Conservation (phyloP, 2,888 invertebrate species). For the Dioctria linearis region DNA sequence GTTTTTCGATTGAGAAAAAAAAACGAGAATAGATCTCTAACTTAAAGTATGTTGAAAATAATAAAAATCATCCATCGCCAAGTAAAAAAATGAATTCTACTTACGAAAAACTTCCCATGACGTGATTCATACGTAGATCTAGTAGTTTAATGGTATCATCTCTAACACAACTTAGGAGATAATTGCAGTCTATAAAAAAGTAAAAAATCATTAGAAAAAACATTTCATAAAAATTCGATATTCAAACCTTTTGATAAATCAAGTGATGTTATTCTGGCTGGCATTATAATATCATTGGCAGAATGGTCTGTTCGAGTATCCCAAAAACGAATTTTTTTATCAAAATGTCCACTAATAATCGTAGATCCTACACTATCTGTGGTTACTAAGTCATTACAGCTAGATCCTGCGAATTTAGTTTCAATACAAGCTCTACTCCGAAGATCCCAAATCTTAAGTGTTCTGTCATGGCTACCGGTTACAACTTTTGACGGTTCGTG, state of each 20-base stretch:
- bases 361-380: constrained; percentile 89
- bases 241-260: constrained; percentile 88
- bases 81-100: constrained; percentile 62
- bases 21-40: too few species aligned
- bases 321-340: constrained; percentile 98
- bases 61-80: too few species aligned
- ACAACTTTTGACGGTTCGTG: constrained; percentile 94
- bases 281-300: constrained; percentile 88
- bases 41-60: too few species aligned
- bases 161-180: constrained; percentile 91
- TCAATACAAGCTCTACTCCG: constrained; percentile 92
- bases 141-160: constrained; percentile 96
- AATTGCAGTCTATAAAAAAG: constrained; percentile 84
- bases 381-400: constrained; percentile 96
- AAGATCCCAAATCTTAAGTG: constrained; percentile 98
- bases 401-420: constrained; percentile 96
- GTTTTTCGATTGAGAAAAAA: too few species aligned
- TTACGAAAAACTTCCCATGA: constrained; percentile 92
- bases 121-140: constrained; percentile 95
- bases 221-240: background rate
- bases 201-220: background rate
- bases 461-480: constrained; percentile 98
- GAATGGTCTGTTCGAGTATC: constrained; percentile 91
- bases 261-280: constrained; percentile 95
- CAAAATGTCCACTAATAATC: constrained; percentile 98